Percentiles rank a stretch among this genome's conserved stretches.
phyloP scores from a whole-genome alignment of 2,113 vertebrate species.

The Tetrao urogallus region DNA sequence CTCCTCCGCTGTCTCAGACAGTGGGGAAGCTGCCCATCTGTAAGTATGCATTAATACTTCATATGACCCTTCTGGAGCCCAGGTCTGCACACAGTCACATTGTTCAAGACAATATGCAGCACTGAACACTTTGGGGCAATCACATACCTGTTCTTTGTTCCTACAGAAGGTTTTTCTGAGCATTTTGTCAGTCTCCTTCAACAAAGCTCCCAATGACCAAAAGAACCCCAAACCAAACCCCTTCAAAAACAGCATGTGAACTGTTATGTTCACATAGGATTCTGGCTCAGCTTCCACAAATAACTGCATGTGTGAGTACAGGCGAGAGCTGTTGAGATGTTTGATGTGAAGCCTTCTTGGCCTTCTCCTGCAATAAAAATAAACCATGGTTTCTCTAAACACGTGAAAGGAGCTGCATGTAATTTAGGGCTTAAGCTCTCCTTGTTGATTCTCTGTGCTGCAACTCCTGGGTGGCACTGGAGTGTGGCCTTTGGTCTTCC shows the following conservation, averaged over 20 bases:
- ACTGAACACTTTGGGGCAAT: background rate
- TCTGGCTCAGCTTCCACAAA: background rate
- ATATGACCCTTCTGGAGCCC: fast-evolving
- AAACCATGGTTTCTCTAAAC: background rate
- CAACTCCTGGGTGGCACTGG: background rate
- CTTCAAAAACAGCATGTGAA: background rate
- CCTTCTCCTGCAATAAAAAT: background rate
- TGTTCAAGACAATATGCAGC: fast-evolving
- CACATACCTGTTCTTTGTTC: background rate
- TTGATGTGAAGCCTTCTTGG: slow-evolving; percentile 1
- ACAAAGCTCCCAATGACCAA: background rate
- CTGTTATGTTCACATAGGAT: background rate
- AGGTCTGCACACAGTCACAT: background rate
- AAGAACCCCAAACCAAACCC: background rate
- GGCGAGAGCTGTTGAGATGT: background rate
- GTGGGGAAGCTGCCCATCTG: background rate
- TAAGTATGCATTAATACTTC: background rate
- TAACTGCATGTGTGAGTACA: background rate
- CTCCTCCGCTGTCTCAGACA: background rate
- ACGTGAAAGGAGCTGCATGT: background rate
- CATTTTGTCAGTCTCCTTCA: background rate
- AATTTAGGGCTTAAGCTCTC: background rate
- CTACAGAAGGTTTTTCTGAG: background rate
- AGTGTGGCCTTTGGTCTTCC: background rate
- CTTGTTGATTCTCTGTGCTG: background rate